A percentile compares a stretch with the other conserved stretches of the same genome.
These are phyloP conservation scores for Ctena decussata DNA, from an alignment of 2,888 invertebrate genomes.

Conservation along the genomic window DNA sequence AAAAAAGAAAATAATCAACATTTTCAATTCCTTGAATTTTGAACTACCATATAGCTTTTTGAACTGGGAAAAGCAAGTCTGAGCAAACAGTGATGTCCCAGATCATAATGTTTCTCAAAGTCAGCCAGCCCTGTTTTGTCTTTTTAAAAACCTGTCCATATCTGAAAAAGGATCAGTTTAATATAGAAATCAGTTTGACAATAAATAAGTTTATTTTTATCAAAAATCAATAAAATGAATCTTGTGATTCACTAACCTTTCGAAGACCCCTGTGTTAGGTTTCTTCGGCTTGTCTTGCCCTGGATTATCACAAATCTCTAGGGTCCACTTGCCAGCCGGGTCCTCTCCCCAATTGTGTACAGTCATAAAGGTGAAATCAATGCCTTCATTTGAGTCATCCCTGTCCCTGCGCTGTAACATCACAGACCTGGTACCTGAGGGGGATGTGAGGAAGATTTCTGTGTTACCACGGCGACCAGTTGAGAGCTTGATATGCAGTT, in stretches of 20 bases:
- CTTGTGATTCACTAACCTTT: slow-evolving; percentile 2
- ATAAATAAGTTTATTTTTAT: too few species aligned
- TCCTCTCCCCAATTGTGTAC: slow-evolving; percentile 85
- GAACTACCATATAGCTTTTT: too few species aligned
- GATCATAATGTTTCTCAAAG: too few species aligned
- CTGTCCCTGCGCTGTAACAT: slow-evolving; percentile 76
- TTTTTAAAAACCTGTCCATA: too few species aligned
- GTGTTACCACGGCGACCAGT: slow-evolving; percentile 80
- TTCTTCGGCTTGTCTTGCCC: not conserved
- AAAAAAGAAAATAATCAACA: too few species aligned
- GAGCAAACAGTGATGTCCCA: too few species aligned
- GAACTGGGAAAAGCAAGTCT: too few species aligned
- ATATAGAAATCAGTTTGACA: too few species aligned
- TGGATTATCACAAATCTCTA: slow-evolving; percentile 76
- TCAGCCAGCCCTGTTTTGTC: too few species aligned
- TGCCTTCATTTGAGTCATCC: slow-evolving; percentile 73
- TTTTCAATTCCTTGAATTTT: too few species aligned
- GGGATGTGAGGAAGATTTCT: slow-evolving; percentile 80
- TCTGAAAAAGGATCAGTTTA: too few species aligned
- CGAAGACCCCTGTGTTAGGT: slow-evolving; percentile 13
- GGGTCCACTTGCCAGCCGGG: slow-evolving; percentile 81
- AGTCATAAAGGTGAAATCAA: slow-evolving; percentile 84
- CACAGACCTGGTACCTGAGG: slow-evolving; percentile 80
- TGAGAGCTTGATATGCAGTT: slow-evolving; percentile 75
- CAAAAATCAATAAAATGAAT: too few species aligned